A percentile compares a stretch with the other conserved stretches of the same genome.
phyloP scores from a whole-genome alignment of 2,888 invertebrate genomes.

The Malthinus flaveolus region DNA sequence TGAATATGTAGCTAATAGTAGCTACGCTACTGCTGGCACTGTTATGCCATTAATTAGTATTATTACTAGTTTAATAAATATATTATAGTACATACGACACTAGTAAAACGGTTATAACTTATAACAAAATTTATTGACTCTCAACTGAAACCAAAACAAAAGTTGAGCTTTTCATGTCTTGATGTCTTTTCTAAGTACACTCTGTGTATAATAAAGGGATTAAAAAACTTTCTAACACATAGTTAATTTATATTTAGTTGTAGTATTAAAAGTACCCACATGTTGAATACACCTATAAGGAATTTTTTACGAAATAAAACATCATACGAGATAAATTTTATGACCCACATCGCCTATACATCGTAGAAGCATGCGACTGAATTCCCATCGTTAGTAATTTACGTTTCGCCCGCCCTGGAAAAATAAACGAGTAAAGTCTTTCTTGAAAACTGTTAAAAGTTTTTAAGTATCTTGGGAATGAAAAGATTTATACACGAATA shows the following conservation, averaged over 20 bases:
- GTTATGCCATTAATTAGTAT: too few species aligned
- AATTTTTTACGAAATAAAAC: conserved; percentile 15
- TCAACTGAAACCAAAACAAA: neutral
- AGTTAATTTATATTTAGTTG: too few species aligned
- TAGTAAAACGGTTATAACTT: too few species aligned
- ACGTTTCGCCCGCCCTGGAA: conserved; percentile 13
- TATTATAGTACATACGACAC: too few species aligned
- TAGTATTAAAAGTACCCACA: conserved; percentile 11
- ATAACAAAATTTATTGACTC: too few species aligned
- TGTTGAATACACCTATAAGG: neutral
- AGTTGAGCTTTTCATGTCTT: too few species aligned
- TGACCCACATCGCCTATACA: conserved; percentile 25
- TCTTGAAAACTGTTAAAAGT: conserved; percentile 27
- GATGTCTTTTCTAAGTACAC: too few species aligned
- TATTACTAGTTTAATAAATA: too few species aligned
- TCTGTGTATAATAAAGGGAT: too few species aligned
- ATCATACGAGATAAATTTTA: conserved; percentile 19
- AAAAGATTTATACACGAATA: conserved; percentile 14
- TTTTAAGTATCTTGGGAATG: conserved; percentile 20
- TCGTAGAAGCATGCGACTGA: conserved; percentile 19
- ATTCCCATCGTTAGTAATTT: conserved; percentile 24
- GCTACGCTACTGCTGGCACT: too few species aligned
- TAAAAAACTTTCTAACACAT: too few species aligned
- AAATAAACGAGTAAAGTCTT: conserved; percentile 18
- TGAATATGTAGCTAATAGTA: too few species aligned